Conservation (phyloP, 2,888 invertebrate species). For the Campoplex capitator region DNA sequence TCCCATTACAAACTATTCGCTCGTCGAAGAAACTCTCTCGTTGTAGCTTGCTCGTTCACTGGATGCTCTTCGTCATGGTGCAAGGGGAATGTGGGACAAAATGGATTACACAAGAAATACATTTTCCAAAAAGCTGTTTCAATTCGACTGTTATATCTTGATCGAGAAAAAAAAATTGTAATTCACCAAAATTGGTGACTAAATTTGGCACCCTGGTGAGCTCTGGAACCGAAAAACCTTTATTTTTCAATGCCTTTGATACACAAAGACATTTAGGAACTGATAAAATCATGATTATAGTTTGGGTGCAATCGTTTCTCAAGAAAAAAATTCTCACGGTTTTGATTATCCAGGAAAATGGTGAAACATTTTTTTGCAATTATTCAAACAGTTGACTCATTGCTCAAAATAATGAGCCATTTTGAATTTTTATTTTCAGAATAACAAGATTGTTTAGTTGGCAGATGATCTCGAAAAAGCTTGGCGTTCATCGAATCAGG, state of each 20-base stretch:
- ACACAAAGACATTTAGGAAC: no score
- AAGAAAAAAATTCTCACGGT: no score
- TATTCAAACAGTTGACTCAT: background rate
- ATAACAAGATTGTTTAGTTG: background rate
- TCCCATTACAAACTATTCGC: slow-evolving; percentile 83
- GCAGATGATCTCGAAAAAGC: background rate
- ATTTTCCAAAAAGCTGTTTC: background rate
- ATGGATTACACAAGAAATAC: background rate
- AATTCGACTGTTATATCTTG: no score
- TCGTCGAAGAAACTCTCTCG: slow-evolving; percentile 64
- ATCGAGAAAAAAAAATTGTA: no score
- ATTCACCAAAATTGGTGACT: no score
- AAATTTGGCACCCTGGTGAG: no score
- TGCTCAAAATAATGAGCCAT: background rate
- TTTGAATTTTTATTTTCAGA: background rate
- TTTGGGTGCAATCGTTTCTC: no score
- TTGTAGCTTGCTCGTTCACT: slow-evolving; percentile 63
- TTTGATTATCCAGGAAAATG: no score
- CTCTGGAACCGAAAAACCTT: no score
- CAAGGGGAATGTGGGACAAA: background rate
- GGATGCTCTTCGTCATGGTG: slow-evolving; percentile 11
- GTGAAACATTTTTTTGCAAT: background rate
- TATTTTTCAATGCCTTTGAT: no score
- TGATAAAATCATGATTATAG: no score
- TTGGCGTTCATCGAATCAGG: background rate